These are phyloP conservation scores for Corapipo altera DNA, from an alignment of 2,113 vertebrate genomes.

Conservation along the genomic window DNA sequence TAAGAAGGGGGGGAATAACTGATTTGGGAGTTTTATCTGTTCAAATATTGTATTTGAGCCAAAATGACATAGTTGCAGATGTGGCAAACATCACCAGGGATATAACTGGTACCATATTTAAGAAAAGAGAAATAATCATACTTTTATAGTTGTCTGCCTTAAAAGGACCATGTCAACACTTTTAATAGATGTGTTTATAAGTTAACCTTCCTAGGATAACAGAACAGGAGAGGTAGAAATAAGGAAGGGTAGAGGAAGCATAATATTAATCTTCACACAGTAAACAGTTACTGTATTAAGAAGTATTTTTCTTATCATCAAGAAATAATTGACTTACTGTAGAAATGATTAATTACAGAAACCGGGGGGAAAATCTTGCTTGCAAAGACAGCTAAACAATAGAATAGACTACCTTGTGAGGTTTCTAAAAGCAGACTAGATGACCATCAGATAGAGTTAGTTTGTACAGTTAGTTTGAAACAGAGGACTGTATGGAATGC, in stretches of 20 bases:
- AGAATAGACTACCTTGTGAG: neutral
- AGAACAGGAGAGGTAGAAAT: neutral
- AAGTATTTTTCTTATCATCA: neutral
- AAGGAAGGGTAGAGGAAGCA: neutral
- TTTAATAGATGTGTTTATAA: neutral
- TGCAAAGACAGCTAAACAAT: neutral
- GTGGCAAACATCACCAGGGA: neutral
- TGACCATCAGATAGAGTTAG: neutral
- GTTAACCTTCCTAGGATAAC: neutral
- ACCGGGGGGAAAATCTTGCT: rapidly evolving
- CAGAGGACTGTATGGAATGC: neutral
- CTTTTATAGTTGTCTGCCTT: neutral
- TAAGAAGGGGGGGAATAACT: neutral
- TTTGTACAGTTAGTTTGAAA: neutral
- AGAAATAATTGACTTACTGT: neutral
- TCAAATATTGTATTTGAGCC: neutral
- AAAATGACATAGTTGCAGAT: neutral
- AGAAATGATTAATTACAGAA: neutral
- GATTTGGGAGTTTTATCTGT: neutral
- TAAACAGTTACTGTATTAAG: neutral
- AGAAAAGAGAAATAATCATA: neutral
- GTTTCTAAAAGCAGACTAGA: neutral
- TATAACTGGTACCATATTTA: neutral
- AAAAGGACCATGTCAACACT: neutral
- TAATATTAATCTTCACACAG: neutral